A percentile compares a stretch with the other conserved stretches of the same genome.
These are phyloP conservation scores for Eulemur macaco DNA, from an alignment of 2,113 vertebrate genomes.

Conservation along the genomic window DNA sequence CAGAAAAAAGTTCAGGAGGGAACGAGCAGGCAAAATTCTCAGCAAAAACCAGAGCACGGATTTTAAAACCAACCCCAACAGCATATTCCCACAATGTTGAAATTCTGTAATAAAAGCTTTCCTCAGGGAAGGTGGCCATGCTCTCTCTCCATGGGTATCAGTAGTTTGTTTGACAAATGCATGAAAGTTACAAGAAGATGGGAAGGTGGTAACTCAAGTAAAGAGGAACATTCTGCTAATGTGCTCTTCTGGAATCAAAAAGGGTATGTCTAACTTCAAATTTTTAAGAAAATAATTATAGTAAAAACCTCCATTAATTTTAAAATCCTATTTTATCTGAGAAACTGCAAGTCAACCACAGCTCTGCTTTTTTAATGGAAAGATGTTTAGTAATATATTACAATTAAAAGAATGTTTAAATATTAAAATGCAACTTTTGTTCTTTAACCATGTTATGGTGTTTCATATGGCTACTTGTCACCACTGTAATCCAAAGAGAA, in stretches of 20 bases:
- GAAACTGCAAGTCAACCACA: slow-evolving; percentile 27
- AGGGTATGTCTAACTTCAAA: background rate
- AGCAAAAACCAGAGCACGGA: background rate
- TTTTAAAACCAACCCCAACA: background rate
- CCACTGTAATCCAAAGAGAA: slow-evolving; percentile 27
- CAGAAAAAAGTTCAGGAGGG: background rate
- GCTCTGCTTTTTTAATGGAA: slow-evolving; percentile 62
- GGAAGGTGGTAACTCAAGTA: background rate
- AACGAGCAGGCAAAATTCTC: background rate
- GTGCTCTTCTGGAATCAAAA: slow-evolving; percentile 68
- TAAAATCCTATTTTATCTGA: slow-evolving; percentile 68
- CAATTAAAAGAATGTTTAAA: slow-evolving; percentile 39
- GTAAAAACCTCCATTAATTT: slow-evolving; percentile 73
- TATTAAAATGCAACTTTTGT: slow-evolving; percentile 33
- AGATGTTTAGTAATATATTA: slow-evolving; percentile 58
- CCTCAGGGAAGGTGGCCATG: background rate
- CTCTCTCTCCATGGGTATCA: background rate
- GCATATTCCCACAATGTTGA: background rate
- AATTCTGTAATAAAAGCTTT: background rate
- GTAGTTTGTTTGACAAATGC: background rate
- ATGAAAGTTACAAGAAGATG: background rate
- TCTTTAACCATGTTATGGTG: slow-evolving; percentile 53
- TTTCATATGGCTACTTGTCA: background rate
- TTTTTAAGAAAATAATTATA: slow-evolving; percentile 38
- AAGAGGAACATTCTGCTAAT: slow-evolving; percentile 34